Conservation (phyloP, 2,797 vertebrate species). For the Phoeniculus purpureus region DNA sequence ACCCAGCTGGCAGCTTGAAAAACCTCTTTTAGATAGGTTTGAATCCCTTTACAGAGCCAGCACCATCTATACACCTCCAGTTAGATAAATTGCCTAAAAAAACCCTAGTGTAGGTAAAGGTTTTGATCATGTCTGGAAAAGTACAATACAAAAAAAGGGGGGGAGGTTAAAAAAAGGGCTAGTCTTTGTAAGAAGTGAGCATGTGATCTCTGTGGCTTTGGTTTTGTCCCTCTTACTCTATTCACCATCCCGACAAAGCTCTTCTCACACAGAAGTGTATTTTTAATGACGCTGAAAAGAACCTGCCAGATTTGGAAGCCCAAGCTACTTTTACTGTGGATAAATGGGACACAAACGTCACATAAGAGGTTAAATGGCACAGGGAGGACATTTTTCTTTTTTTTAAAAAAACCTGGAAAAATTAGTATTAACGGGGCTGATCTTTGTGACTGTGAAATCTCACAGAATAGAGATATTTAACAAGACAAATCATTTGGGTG, state of each 20-base stretch:
- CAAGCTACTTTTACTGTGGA: not conserved
- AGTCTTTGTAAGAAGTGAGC: not conserved
- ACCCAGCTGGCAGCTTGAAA: not conserved
- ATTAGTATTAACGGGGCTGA: not conserved
- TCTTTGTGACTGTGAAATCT: not conserved
- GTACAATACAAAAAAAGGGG: not conserved
- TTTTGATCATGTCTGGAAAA: not conserved
- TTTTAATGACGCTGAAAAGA: slow-evolving; percentile 10
- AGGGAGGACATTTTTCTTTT: not conserved
- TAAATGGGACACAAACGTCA: not conserved
- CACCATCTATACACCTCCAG: not conserved
- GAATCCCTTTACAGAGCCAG: not conserved
- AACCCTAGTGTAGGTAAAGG: not conserved
- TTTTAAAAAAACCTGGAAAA: not conserved
- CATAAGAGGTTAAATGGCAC: not conserved
- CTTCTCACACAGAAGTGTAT: slow-evolving; percentile 12
- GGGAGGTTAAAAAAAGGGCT: rapidly evolving
- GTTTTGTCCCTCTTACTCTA: not conserved
- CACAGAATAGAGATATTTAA: not conserved
- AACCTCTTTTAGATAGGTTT: not conserved
- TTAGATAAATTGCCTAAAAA: not conserved
- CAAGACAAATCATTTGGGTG: not conserved
- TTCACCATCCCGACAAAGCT: not conserved
- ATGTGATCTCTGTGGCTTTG: not conserved
- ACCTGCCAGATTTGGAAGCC: not conserved